A percentile compares a stretch with the other conserved stretches of the same genome.
Evolutionary conservation across 1,140 invertebrate species (phyloP).

Genomic region (Neomicropteryx cornuta): DNA sequence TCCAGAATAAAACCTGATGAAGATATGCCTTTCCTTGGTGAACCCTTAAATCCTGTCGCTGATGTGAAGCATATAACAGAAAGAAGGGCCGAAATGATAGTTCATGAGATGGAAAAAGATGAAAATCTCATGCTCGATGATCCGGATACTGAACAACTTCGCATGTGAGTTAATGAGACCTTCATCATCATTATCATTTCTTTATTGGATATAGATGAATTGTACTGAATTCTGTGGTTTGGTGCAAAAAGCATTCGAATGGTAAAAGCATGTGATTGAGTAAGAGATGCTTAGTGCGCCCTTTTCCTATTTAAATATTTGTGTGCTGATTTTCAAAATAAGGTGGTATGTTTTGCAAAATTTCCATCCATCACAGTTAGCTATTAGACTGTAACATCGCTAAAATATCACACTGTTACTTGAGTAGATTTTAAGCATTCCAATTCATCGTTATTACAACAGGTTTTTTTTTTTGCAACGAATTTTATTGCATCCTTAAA

Average conservation of each 20-base stretch:
- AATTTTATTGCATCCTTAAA: too few species aligned
- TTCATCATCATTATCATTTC: neutral
- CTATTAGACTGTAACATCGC: too few species aligned
- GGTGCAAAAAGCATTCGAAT: neutral
- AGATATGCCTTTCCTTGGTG: too few species aligned
- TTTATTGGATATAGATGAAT: neutral
- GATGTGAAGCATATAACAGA: too few species aligned
- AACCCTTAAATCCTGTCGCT: too few species aligned
- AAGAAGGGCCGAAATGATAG: conserved; percentile 43
- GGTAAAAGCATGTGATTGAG: neutral
- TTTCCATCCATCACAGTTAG: too few species aligned
- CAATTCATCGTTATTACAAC: too few species aligned
- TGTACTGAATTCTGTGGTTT: neutral
- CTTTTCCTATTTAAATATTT: conserved; percentile 1
- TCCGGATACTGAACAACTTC: conserved; percentile 40
- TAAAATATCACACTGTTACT: too few species aligned
- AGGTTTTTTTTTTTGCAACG: too few species aligned
- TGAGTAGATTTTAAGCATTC: too few species aligned
- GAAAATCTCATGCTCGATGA: conserved; percentile 47
- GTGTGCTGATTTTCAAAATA: conserved; percentile 1
- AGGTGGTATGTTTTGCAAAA: neutral
- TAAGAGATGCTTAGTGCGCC: neutral
- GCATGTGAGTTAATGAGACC: conserved; percentile 30
- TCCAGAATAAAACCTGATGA: too few species aligned
- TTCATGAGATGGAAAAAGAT: conserved; percentile 46